Evolutionary conservation across 2,797 vertebrate species (phyloP).

Genomic region (Catostomus latipinnis): DNA sequence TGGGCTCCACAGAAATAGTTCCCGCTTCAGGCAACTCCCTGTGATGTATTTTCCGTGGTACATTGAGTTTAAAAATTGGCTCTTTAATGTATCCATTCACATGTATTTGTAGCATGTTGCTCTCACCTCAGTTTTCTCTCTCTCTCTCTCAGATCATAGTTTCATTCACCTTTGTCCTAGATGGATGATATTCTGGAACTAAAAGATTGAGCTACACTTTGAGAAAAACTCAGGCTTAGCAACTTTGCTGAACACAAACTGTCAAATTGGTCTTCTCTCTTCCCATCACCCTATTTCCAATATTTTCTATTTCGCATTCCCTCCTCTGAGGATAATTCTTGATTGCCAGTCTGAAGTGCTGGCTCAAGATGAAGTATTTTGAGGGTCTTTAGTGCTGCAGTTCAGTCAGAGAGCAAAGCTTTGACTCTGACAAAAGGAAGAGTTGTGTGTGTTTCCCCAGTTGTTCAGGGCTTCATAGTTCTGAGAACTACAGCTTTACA

Average conservation of each 20-base stretch:
- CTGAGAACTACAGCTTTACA: no score
- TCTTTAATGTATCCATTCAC: slow-evolving; percentile 26
- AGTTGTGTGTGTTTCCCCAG: slow-evolving; percentile 4
- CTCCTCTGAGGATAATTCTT: slow-evolving; percentile 13
- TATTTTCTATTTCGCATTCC: slow-evolving; percentile 9
- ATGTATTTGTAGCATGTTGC: slow-evolving; percentile 8
- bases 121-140: background rate
- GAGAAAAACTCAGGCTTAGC: background rate
- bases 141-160: background rate
- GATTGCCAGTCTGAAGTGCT: slow-evolving; percentile 29
- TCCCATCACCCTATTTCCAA: slow-evolving; percentile 5
- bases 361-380: slow-evolving; percentile 34
- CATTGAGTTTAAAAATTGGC: background rate
- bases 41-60: no score
- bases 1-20: no score
- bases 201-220: slow-evolving; percentile 6
- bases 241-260: background rate
- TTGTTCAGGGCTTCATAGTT: slow-evolving; percentile 23
- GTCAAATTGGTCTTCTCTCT: slow-evolving; percentile 11
- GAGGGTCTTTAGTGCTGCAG: slow-evolving; percentile 3
- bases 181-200: slow-evolving; percentile 13
- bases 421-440: slow-evolving; percentile 28
- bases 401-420: slow-evolving; percentile 35
- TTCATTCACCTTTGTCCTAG: background rate
- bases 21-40: no score